Evolutionary conservation across 2,888 invertebrate species (phyloP), one percentile per base, ranked within the genome.

Genomic region (Perizoma flavofasciatum): DNA sequence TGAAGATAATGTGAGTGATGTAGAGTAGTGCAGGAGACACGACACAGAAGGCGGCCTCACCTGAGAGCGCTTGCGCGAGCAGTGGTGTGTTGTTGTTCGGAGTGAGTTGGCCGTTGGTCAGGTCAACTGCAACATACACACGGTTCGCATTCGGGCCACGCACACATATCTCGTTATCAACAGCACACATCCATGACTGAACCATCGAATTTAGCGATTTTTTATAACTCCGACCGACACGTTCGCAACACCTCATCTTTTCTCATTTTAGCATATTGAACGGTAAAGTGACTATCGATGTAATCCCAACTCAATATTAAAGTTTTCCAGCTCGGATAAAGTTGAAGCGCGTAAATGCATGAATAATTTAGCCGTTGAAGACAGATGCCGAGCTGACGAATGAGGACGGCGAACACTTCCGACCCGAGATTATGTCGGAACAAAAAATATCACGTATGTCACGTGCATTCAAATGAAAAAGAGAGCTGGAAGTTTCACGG

Each of bases 81-180:
- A 98, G 95, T 88, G 97, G 97, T 89, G 97, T 97, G 93, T 97
- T 97, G 95, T 97, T 97, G 95, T 97, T 97, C 92, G 97, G 97
- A 89, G 97, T 97, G 92, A 97, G 95, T 94, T 97, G 97, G 92
- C 97, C 97, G 93, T 97, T 97, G 94, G 97, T 96, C 94, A 97
- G 95, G 94, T 97, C 97, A 95, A 97, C 97, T 97, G 95, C 92
- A 95, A 95, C 93, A 94, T 92, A 94, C 93, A 93, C 93, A 93
- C 86, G 87, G 88, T 92, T 94, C 92, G 94, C 93, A 93, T 92
- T 86, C 92, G 86, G 86, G 84, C 88, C 86, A 84, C 83, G 79
- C 78, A 82, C 81, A 83, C 80, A 57, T 32, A 83, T 81, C 85
- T 81, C 83, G 41, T 55, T 52, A 77, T 49, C 78, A 77, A 53